These are phyloP conservation scores for Criorhina ranunculi DNA, from an alignment of 2,888 invertebrate genomes.

Conservation along the genomic window DNA sequence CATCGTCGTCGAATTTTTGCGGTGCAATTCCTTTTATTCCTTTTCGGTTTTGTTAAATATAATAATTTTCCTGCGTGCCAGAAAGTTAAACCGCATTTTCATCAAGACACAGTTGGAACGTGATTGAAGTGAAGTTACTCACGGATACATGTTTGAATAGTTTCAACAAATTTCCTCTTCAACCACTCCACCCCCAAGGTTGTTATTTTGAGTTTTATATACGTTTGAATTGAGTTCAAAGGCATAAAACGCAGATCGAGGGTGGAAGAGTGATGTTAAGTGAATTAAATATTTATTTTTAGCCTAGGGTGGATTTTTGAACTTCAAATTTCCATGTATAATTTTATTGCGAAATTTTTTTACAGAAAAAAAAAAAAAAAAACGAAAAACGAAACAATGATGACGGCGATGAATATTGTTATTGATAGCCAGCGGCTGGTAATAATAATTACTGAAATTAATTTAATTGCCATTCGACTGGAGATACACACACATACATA, in stretches of 20 bases:
- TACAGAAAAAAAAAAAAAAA: no score
- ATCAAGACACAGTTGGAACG: slow-evolving; percentile 30
- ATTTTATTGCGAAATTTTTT: slow-evolving; percentile 25
- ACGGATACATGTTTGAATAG: slow-evolving; percentile 39
- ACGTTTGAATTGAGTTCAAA: slow-evolving; percentile 62
- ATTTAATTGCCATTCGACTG: slow-evolving; percentile 57
- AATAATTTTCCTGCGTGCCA: slow-evolving; percentile 12
- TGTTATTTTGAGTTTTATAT: slow-evolving; percentile 57
- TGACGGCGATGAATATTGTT: slow-evolving; percentile 39
- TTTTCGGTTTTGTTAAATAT: neutral
- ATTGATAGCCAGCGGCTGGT: slow-evolving; percentile 46
- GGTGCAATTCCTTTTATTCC: slow-evolving; percentile 6
- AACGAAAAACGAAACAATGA: slow-evolving; percentile 31
- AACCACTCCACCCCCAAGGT: slow-evolving; percentile 24
- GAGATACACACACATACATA: no score
- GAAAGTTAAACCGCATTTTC: slow-evolving; percentile 33
- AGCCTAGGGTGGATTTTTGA: slow-evolving; percentile 41
- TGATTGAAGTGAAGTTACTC: slow-evolving; percentile 48
- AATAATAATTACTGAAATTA: slow-evolving; percentile 56
- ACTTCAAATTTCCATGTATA: slow-evolving; percentile 53
- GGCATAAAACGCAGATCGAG: neutral
- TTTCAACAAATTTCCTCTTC: slow-evolving; percentile 26
- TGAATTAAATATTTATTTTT: slow-evolving; percentile 60
- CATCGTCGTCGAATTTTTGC: neutral
- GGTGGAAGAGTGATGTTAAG: slow-evolving; percentile 39